phyloP scores from a whole-genome alignment of 2,888 invertebrate species.

The Meta bourneti region DNA sequence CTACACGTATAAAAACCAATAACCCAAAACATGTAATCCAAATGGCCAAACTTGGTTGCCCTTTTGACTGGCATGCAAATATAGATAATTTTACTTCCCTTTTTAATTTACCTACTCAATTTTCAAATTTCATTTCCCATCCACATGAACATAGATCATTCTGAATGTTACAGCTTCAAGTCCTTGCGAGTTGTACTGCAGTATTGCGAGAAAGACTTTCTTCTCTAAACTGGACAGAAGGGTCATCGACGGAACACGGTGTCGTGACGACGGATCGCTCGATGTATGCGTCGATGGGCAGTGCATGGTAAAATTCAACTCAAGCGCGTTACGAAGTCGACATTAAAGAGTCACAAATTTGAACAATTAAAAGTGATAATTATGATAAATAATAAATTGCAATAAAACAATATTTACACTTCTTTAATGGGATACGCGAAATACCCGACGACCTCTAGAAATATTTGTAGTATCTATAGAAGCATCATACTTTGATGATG shows the following conservation, averaged over 20 bases:
- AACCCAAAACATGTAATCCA: too few relatives aligned
- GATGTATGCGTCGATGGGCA: conserved; percentile 97
- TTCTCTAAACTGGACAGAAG: conserved; percentile 92
- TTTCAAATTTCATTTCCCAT: neutral
- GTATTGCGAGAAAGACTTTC: conserved; percentile 93
- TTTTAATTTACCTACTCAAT: too few relatives aligned
- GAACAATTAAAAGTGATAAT: neutral
- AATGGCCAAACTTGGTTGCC: too few relatives aligned
- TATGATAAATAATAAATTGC: neutral
- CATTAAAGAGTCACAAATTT: neutral
- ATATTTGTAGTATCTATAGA: neutral
- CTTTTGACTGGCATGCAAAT: too few relatives aligned
- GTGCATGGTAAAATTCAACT: conserved; percentile 87
- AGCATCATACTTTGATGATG: too few relatives aligned
- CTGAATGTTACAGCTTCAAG: conserved; percentile 85
- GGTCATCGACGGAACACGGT: conserved; percentile 88
- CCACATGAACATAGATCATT: neutral
- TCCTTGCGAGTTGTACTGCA: conserved; percentile 97
- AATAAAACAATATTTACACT: neutral
- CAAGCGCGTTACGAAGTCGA: neutral
- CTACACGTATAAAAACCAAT: too few relatives aligned
- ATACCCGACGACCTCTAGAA: neutral
- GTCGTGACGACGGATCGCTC: conserved; percentile 87
- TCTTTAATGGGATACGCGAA: neutral
- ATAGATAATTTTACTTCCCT: too few relatives aligned